Evolutionary conservation across 2,888 invertebrate species (phyloP), one percentile per base, ranked within the genome.

Genomic region (Heliconius ethilla): DNA sequence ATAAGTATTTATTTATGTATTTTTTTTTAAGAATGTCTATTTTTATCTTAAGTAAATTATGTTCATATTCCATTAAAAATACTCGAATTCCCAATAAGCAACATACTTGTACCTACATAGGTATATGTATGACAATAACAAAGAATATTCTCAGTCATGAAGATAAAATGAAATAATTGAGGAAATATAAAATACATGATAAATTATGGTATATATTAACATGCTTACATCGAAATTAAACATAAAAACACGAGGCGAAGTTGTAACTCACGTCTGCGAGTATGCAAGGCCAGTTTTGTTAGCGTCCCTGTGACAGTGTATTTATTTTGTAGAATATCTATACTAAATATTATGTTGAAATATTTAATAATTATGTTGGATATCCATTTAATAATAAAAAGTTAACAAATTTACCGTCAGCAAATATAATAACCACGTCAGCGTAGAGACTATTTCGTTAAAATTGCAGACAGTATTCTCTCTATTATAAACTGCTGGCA

Each of bases 231-330:
- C n/a, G 3, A 72, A 74, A 63, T 63, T 11, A 25, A 27, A 79
- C 70, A 75, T 65, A 72, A 74, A 59, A 75, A 76, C 70, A 66
- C 59, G 81, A 85, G 82, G 81, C 81, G 76, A 83, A 86, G 82
- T 69, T 69, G 55, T 40, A 82, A 82, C 83, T 84, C 84, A 82
- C 83, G 83, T 81, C 76, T 75, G 76, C 80, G 76, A 80, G 78
- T 78, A 77, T 79, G 80, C 87, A 87, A 89, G 88, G 88, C 83
- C 85, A 84, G 84, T 82, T 87, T 85, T 85, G 84, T 86, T 84
- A 86, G 79, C 79, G 75, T 75, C 33, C 66, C 63, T 77, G 78
- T 75, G 69, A 78, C 74, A 76, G 76, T 65, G 70, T 70, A 78
- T 63, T 51, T 75, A 78, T 76, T 78, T 77, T 70, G 59, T 27